Evolutionary conservation across 2,797 vertebrate species (phyloP), one percentile per base, ranked within the genome.

Genomic region (Serranus cabrilla): DNA sequence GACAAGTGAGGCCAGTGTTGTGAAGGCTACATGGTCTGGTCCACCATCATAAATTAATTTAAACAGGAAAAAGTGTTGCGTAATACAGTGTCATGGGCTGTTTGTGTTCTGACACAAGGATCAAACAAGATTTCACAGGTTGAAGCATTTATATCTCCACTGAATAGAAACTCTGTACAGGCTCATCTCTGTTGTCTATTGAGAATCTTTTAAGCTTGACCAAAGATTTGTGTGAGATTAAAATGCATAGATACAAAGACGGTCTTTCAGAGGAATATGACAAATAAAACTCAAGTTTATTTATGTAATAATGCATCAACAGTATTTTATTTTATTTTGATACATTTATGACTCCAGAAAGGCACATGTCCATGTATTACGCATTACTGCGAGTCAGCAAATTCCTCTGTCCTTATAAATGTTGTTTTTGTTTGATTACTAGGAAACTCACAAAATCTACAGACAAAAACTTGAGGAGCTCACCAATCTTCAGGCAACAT

Each of bases 401-500:
- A 52, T 12, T 4, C 65, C 40, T 62, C 21, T 43, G 57, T 62
- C 20, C 2, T n/a, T 31, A n/a, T n/a, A 27, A 0, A 13, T 54
- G 13, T 5, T 58, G 5, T 34, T 2, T 82, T 71, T 67, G 18
- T 81, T 58, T 46, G 39, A 78, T 82, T 31, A 39, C 8, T 72
- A 99, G 98, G 98, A 99, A 93, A 96, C 96, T 0, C 97, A 99
- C 92, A 99, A 98, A 91, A 86, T 97, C 61, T 99, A 99, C 92
- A 93, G 91, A 78, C 98, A 99, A 83, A 99, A 99, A 82, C 93
- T 99, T 10, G 98, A 99, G 77, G 98, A 99, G 83, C 95, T 99
- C 76, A 97, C 95, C 0, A 95, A 90, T 18, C 94, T 99, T 47
- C 98, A 99, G 91, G 78, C 88, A 0, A 89, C 93, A 11, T 99